Base-by-base conservation (phyloP, 2,797 vertebrate species). In the Brachyalestes nurse region DNA sequence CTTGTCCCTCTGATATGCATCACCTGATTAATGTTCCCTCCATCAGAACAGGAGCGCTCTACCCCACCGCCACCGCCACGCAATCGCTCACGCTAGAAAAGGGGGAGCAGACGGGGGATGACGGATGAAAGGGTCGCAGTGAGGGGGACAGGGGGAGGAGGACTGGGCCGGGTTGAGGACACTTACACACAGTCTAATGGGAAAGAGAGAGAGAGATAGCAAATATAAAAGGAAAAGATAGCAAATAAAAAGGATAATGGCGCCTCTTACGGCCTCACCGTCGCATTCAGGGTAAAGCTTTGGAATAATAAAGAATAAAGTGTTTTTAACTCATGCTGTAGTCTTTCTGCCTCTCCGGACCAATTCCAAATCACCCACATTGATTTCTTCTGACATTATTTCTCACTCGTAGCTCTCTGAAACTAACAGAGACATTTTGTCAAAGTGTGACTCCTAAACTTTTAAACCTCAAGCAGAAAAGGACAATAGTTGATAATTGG, bases 11-110 rank as follows among this genome's bases (percentile, higher is more conserved):
- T 91, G 95, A 96, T 96, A 96, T 96, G 94, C 94, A 96, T 96
- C 95, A 96, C 94, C 95, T 96, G 96, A 96, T 96, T 96, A 96
- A 96, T 94, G 93, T 92, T 93, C 95, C 95, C 94, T 95, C 95
- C 95, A 95, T 96, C 95, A 95, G 92, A 80, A 38, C 93, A 92
- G 77, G 91, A 91, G 88, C 90, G 94, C 93, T 87, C 62, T 95
- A 95, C 94, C 93, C 95, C 94, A 89, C 93, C 92, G 90, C 89
- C 91, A 90, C 90, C 78, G 51, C 83, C 81, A 90, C 86, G 87
- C 93, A 94, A 96, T 96, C 93, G 93, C 94, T 96, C 95, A 95
- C 93, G 86, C 72, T 77, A 76, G 71, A 80, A 77, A 83, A 74
- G 57, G 75, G 85, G 84, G 70, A 78, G 61, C 66, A 62, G 61